Evolutionary conservation across 2,888 invertebrate species (phyloP), one percentile per base, ranked within the genome.

Genomic region (Pollenia amentaria): DNA sequence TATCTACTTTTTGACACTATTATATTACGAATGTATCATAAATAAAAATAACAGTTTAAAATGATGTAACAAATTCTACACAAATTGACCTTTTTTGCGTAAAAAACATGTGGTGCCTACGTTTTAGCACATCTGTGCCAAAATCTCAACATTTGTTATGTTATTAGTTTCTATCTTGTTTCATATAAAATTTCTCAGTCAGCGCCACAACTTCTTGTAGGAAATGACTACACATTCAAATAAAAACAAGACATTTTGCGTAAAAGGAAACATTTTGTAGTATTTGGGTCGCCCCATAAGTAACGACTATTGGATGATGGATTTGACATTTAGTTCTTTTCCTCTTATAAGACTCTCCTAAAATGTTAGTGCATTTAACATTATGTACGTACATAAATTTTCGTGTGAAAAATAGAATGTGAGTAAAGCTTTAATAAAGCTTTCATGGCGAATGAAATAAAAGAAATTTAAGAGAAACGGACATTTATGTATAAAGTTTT

Each of bases 271-370:
- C 64, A 72, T 46, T 64, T 80, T 11, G 1, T 21, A 55, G 53
- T 38, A 80, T 53, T 80, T 67, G 78, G 84, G 78, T 78, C 60
- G 73, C 60, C 67, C 6, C 46, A 78, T 69, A 60, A 69, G 69
- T 21, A 60, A 69, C 38, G 14, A 57, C 40, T 60, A 46, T 67
- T 12, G 10, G 44, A 67, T 14, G 9, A 14, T n/a, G n/a, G 11
- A n/a, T 65, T 29, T 29, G 14, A 53, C 18, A 18, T 53, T 21
- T 3, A 53, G 3, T 60, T 79, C 1, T 21, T 60, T 42, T 42
- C 42, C 8, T 29, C 42, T 51, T 7, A 0, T 42, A 21, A 38
- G 16, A 7, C 69, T 70, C 70, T 60, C 79, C 60, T 38, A 8
- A 16, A 46, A 78, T 48, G 51, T 42, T 14, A 6, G 3, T 10